Percentiles rank a stretch among this genome's conserved stretches.
These are phyloP conservation scores for Barbus barbus DNA, from an alignment of 2,113 vertebrate genomes.

Conservation along the genomic window DNA sequence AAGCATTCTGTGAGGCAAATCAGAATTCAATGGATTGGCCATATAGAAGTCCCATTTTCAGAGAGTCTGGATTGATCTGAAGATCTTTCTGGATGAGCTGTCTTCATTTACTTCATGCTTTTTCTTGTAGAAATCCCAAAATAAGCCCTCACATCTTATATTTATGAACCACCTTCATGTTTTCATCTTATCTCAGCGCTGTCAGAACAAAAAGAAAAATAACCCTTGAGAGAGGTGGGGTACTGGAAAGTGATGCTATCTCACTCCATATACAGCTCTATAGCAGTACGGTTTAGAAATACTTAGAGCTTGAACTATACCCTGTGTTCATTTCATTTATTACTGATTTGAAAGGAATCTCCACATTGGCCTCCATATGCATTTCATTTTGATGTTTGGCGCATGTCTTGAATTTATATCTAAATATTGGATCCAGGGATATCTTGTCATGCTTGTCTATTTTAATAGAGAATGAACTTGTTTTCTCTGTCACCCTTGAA, in stretches of 20 bases:
- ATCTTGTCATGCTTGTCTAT: constrained; percentile 31
- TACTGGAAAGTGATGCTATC: constrained; percentile 26
- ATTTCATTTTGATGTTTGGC: constrained; percentile 1
- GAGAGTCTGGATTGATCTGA: background rate
- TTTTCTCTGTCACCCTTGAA: constrained; percentile 1
- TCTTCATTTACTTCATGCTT: background rate
- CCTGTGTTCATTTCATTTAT: constrained; percentile 30
- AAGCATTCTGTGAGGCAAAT: background rate
- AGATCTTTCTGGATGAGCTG: background rate
- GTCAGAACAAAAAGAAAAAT: constrained; percentile 33
- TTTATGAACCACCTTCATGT: constrained; percentile 17
- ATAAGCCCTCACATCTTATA: constrained; percentile 17
- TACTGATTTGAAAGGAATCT: constrained; percentile 36
- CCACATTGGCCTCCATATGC: constrained; percentile 25
- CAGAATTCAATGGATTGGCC: background rate
- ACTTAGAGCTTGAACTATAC: constrained; percentile 8
- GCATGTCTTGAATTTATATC: constrained; percentile 3
- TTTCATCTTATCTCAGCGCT: constrained; percentile 28
- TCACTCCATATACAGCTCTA: constrained; percentile 14
- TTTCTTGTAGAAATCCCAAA: constrained; percentile 1
- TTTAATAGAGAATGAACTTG: constrained; percentile 5
- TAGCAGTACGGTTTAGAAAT: background rate
- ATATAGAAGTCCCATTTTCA: background rate
- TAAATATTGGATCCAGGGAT: background rate
- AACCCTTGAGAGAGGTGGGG: background rate